phyloP scores from a whole-genome alignment of 2,113 vertebrate genomes.

The Loxodonta africana region DNA sequence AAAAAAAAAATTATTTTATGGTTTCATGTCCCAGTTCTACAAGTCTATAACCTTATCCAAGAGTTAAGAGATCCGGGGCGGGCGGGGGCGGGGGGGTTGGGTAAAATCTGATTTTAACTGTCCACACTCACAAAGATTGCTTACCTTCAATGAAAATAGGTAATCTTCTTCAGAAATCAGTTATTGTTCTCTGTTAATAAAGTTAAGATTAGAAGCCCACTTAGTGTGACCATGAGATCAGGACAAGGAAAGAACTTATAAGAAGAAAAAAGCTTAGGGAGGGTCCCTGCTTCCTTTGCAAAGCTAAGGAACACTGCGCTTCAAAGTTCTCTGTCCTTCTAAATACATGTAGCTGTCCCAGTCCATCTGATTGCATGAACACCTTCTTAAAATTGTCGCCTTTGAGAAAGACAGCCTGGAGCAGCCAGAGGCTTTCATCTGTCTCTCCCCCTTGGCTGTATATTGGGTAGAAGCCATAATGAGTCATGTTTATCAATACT shows the following conservation, averaged over 20 bases:
- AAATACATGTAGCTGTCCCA: not conserved
- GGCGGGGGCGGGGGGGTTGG: no score
- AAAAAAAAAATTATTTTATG: not conserved
- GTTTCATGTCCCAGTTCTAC: not conserved
- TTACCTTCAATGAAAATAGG: not conserved
- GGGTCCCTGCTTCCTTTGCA: not conserved
- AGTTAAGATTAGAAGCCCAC: not conserved
- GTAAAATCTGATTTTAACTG: conserved; percentile 21
- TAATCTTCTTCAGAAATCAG: not conserved
- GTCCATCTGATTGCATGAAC: not conserved
- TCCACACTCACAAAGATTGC: not conserved
- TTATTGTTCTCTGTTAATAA: not conserved
- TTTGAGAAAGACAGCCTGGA: not conserved
- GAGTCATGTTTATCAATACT: not conserved
- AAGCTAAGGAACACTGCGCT: not conserved
- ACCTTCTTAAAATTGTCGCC: not conserved
- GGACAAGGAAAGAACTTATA: not conserved
- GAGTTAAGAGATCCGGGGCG: not conserved
- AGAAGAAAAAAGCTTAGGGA: not conserved
- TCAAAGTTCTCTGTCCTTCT: not conserved
- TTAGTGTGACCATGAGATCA: not conserved
- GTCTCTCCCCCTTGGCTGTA: not conserved
- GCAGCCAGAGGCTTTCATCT: not conserved
- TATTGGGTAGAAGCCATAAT: not conserved
- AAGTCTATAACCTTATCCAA: not conserved